Base-by-base conservation (phyloP, 2,113 vertebrate species). In the Potamarius usumacintae region DNA sequence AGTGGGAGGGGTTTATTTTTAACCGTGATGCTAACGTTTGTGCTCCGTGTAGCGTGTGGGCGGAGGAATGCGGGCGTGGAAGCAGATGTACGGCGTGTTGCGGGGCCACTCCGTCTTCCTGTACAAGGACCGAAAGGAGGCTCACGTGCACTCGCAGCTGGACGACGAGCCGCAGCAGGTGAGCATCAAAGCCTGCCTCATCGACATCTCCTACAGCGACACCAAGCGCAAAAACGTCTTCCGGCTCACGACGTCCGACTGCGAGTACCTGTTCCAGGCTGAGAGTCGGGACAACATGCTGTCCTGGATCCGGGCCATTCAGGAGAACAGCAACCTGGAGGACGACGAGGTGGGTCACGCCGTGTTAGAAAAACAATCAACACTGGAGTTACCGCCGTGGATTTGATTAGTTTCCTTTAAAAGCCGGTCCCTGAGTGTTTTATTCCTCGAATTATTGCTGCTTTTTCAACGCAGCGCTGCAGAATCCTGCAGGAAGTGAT, bases 131-230 rank as follows among this genome's bases (percentile, higher is more conserved):
- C 97, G 95, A 89, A 96, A 96, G 91, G 97, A 98, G 18, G 97
- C 94, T n/a, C 93, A 96, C 2, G 92, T 92, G 84, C 93, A 92
- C 77, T 94, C 95, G 15, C 96, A 96, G 0, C 93, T 94, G 0
- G 92, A 92, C 2, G 98, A 98, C 42, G 98, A 99, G 85, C 97
- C 97, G 0, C 96, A 97, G 83, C 96, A 97, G 17, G 97, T 99
- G 94, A 97, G 97, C 93, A 97, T 99, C 88, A 97, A 96, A 79
- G 96, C 97, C 55, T 99, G 98, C 88, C 94, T 99, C 80, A 97
- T 99, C 79, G 98, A 99, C 95, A 99, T 99, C 95, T 99, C 98
- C 0, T 99, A 99, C 94, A 98, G 97, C 77, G 98, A 99, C 94
- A 99, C 98, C 57, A 99, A 99, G 94, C 96, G 98, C 82, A 99